Base-by-base conservation (phyloP, 1,140 invertebrate species). In the Atta cephalotes region DNA sequence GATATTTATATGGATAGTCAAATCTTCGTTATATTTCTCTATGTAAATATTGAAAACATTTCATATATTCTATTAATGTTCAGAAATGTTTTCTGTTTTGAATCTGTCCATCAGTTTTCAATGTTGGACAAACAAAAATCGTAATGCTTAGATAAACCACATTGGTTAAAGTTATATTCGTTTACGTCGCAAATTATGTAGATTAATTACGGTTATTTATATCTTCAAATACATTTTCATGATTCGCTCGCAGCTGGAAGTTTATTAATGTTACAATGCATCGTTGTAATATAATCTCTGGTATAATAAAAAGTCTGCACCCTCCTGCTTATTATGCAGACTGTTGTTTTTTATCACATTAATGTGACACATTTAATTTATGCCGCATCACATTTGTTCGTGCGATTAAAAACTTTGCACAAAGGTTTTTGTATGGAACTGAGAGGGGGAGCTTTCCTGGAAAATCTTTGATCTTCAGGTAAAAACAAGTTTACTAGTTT, bases 281-380 rank as follows among this genome's bases (percentile, higher is more conserved):
- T 84, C 70, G 74, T 84, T 39, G 80, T 84, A 18, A 21, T n/a
- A n/a, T 72, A 81, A 81, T 71, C 65, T 80, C 51, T 28, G 18
- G 56, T 45, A 49, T 49, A 51, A 84, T 35, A n/a, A 51, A 62
- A 81, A 28, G 31, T 45, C n/a, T 16, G 39, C 18, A 45, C 21
- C 10, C 35, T n/a, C 7, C 16, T 28, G 4, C 60, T 63, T 76
- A 84, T 84, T 76, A 84, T 74, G 70, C 39, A 35, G 25, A 60
- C 70, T 60, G 25, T 71, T 63, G 21, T 16, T 45, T 76, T 76
- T 84, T 76, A 68, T 76, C 56, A 68, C 53, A 21, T 84, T 84
- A 84, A 76, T 74, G 70, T 62, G 56, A 84, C 80, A 76, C 56
- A 51, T 84, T 84, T 84, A 84, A 84, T 84, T 84, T 84, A 84